Evolutionary conservation across 2,888 invertebrate species (phyloP), one percentile per base, ranked within the genome.

Genomic region (Drosophila incognita): DNA sequence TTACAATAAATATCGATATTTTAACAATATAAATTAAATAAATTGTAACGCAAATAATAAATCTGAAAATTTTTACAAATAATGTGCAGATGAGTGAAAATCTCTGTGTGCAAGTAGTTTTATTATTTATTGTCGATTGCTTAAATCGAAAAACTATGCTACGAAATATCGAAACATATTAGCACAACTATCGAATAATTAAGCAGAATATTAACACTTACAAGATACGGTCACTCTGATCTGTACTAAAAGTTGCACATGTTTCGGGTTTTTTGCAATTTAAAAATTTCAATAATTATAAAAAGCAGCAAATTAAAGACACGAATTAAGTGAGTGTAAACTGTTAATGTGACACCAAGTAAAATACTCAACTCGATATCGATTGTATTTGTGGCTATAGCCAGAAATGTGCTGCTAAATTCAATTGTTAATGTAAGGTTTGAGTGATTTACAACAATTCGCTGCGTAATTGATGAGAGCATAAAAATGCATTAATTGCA

Each of bases 391-490:
- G 49, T 49, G 57, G 24, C 5, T 52, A 13, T 21, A 46, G 24
- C 7, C 18, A n/a, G 40, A 51, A 52, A 58, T 54, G n/a, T 11
- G 18, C 2, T 51, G 18, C 31, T 7, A 54, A n/a, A 29, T 11
- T 4, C 3, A 38, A 38, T 58, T 68, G 49, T 35, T 35, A 49
- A 76, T 62, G 57, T 56, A 54, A 46, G 61, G 48, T 68, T 48
- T 64, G 18, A 33, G 24, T 33, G 69, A 40, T 51, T 65, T 58
- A 33, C 46, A 42, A 42, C 33, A 35, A 59, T 49, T 72, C 27
- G 54, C 78, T 78, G 78, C 78, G 78, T 78, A 81, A 78, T 78
- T 81, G 29, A n/a, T 15, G 3, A 27, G 15, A 36, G 4, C 18
- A 15, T 46, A 13, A 24, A 8, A 35, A 13, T 21, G 35, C 18